Evolutionary conservation across 2,113 vertebrate species (phyloP), one percentile per base, ranked within the genome.

Genomic region (Chinchilla lanigera): DNA sequence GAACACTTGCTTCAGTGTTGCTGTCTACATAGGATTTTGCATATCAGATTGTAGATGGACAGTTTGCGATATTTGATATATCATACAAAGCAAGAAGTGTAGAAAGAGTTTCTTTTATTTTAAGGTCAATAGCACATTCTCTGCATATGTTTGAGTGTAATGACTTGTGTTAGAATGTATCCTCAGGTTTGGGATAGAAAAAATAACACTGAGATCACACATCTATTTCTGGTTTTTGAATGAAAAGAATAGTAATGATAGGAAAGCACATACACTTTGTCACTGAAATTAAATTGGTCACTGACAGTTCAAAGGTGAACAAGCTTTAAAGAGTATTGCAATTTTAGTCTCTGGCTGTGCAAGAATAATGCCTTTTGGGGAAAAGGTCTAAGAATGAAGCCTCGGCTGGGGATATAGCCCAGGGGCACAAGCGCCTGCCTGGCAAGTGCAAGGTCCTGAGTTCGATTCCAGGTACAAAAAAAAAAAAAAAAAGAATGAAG

Each of bases 91-190:
- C 33, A 86, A 33, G 7, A 88, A 81, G 38, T 33, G 17, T 71
- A 86, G 88, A 71, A 85, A 94, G 50, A 38, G 14, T 90, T 81
- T 22, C 14, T 63, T 87, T 63, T 63, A 52, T 89, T 89, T 95
- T 86, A 93, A 86, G 41, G 12, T 38, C 26, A 89, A n/a, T 56
- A 14, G 2, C 26, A 80, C 35, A 35, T 20, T 86, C 52, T 94
- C 84, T 85, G 33, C 9, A 69, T 3, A 65, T 52, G 26, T 71
- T 78, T 35, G 47, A 54, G 3, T 0, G 50, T 52, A 65, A 19
- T 60, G 19, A 82, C 9, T 86, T 77, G 24, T 30, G 44, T 24
- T 80, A 20, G 44, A 93, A 63, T 67, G 7, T 63, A 81, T 71
- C 2, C 35, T 44, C 9, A 90, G 30, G 7, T 50, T 86, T 86